These are phyloP conservation scores for Zapornia atra DNA, from an alignment of 2,113 vertebrate genomes.

Conservation along the genomic window DNA sequence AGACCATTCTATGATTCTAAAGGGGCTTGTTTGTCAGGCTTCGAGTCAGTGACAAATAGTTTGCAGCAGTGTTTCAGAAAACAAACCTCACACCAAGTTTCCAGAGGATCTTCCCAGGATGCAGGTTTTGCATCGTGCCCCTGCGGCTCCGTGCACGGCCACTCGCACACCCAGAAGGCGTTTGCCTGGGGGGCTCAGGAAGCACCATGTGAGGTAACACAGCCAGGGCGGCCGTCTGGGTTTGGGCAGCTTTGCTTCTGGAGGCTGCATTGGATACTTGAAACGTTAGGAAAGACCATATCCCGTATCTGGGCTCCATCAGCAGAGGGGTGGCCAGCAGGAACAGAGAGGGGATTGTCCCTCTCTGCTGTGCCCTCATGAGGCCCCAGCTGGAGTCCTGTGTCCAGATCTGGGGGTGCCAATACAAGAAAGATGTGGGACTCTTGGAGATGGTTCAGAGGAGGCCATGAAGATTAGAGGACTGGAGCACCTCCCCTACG, in stretches of 20 bases:
- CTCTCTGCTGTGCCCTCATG: too few relatives aligned
- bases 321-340: too few relatives aligned
- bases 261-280: not conserved
- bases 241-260: slow-evolving; percentile 16
- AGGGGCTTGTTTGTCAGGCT: slow-evolving; percentile 26
- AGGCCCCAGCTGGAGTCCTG: too few relatives aligned
- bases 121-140: not conserved
- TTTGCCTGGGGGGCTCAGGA: not conserved
- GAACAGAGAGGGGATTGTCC: too few relatives aligned
- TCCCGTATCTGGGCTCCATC: not conserved
- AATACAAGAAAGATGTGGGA: too few relatives aligned
- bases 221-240: not conserved
- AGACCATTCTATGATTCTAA: too few relatives aligned
- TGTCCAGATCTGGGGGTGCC: too few relatives aligned
- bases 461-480: too few relatives aligned
- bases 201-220: not conserved
- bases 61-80: slow-evolving; percentile 18
- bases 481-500: too few relatives aligned
- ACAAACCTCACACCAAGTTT: not conserved
- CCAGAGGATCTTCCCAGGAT: not conserved
- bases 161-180: not conserved
- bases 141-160: not conserved
- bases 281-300: not conserved
- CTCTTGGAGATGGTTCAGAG: too few relatives aligned
- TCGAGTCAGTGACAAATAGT: not conserved